These are phyloP conservation scores for Poecilia latipinna DNA, from an alignment of 2,113 vertebrate species.

Conservation along the genomic window DNA sequence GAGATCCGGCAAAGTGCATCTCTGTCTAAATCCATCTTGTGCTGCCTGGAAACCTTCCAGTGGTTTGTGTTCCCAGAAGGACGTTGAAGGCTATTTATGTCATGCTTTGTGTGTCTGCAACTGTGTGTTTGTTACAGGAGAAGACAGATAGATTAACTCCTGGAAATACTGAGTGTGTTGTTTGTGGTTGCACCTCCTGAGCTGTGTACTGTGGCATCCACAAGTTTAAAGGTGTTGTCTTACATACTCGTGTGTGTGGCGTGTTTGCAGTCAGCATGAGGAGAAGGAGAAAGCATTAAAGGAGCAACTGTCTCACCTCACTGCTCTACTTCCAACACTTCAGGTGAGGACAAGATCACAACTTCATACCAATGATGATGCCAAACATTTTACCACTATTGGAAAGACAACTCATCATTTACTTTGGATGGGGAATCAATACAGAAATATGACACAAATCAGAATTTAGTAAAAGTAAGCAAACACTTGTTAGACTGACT, in stretches of 20 bases:
- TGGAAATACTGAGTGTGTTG: conserved; percentile 58
- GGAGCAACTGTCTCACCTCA: conserved; percentile 88
- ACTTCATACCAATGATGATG: background rate
- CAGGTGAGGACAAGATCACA: conserved; percentile 78
- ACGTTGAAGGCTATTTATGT: conserved; percentile 76
- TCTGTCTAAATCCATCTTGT: conserved; percentile 41
- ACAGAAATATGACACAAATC: background rate
- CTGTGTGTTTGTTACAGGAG: conserved; percentile 56
- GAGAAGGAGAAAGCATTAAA: conserved; percentile 92
- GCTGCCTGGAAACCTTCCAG: conserved; percentile 70
- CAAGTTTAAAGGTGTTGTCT: conserved; percentile 33
- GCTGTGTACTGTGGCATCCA: conserved; percentile 18
- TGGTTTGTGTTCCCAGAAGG: conserved; percentile 71
- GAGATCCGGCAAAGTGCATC: conserved; percentile 25
- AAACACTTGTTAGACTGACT: background rate
- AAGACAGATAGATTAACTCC: conserved; percentile 65
- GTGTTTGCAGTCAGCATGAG: conserved; percentile 86
- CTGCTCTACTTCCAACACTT: conserved; percentile 87
- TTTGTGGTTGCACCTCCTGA: conserved; percentile 45
- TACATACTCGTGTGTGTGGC: conserved; percentile 46
- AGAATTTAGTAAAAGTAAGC: background rate
- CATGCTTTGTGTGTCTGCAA: conserved; percentile 46
- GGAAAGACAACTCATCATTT: background rate
- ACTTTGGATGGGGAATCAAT: background rate
- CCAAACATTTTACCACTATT: background rate